A percentile compares a stretch with the other conserved stretches of the same genome.
Conservation (phyloP, 1,140 invertebrate species). For the Odontomachus brunneus region DNA sequence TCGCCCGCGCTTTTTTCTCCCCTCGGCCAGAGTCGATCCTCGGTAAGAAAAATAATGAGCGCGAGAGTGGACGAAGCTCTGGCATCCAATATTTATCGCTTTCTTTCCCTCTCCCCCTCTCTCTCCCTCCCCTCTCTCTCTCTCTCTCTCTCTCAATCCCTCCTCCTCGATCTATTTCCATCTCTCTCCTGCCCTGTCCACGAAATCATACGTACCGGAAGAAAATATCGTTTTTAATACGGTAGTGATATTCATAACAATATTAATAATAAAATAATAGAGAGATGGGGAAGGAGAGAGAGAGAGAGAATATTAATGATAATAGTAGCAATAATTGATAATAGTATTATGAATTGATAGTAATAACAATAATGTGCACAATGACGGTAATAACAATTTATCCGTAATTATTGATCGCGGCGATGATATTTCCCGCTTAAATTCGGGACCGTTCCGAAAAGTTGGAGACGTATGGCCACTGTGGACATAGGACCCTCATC, state of each 20-base stretch:
- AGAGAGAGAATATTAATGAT: not conserved
- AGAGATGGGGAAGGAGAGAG: too few species aligned
- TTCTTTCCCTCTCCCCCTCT: not conserved
- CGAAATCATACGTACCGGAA: not conserved
- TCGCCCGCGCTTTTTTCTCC: conserved; percentile 36
- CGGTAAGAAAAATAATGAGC: conserved; percentile 20
- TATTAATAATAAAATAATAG: too few species aligned
- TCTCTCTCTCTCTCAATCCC: too few species aligned
- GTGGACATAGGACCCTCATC: not conserved
- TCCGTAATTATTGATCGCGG: not conserved
- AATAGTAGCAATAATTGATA: not conserved
- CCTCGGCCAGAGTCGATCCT: conserved; percentile 12
- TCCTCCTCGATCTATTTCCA: not conserved
- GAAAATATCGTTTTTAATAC: too few species aligned
- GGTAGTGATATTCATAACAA: too few species aligned
- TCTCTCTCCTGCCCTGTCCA: not conserved
- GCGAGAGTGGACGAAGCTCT: not conserved
- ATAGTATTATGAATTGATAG: not conserved
- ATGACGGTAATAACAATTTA: not conserved
- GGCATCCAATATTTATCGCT: conserved; percentile 10
- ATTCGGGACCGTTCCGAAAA: conserved; percentile 1
- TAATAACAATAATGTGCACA: not conserved
- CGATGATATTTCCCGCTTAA: not conserved
- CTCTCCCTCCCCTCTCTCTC: not conserved
- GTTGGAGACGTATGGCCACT: not conserved